These are phyloP conservation scores for Alosa alosa DNA, from an alignment of 2,113 vertebrate species.

Conservation along the genomic window DNA sequence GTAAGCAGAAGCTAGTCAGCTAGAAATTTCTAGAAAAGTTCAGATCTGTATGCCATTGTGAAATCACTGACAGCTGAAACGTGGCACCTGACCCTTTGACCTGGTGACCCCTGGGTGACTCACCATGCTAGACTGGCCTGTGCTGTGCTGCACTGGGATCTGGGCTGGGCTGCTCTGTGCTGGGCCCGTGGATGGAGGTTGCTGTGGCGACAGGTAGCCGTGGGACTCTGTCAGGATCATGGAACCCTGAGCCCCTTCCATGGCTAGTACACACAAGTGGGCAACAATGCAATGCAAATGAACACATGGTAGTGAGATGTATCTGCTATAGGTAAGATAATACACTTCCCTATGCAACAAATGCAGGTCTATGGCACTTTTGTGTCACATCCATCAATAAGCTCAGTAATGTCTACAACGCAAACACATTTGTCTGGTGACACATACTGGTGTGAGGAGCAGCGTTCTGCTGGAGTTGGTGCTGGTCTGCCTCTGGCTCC, in stretches of 20 bases:
- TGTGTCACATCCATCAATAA: neutral
- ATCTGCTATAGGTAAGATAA: neutral
- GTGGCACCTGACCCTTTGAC: neutral
- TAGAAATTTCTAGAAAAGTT: too few species aligned
- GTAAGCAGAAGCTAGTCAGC: too few species aligned
- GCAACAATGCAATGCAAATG: neutral
- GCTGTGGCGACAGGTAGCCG: slow-evolving; percentile 53
- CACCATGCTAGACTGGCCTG: slow-evolving; percentile 32
- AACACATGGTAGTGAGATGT: neutral
- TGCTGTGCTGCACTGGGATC: slow-evolving; percentile 30
- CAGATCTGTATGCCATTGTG: neutral
- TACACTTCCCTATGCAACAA: neutral
- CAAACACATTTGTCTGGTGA: neutral
- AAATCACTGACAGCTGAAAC: neutral
- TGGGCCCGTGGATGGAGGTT: slow-evolving; percentile 49
- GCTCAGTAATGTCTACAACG: too few species aligned
- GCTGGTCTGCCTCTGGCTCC: slow-evolving; percentile 85
- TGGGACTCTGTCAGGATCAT: slow-evolving; percentile 56
- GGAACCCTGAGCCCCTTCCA: slow-evolving; percentile 38
- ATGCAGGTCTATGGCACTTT: neutral
- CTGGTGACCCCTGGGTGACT: neutral
- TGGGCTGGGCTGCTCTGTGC: slow-evolving; percentile 17
- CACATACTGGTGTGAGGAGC: slow-evolving; percentile 42
- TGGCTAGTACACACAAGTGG: slow-evolving; percentile 18
- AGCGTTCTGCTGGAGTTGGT: slow-evolving; percentile 74